A percentile compares a stretch with the other conserved stretches of the same genome.
Evolutionary conservation across 2,797 vertebrate species (phyloP).

Genomic region (Borostomias antarcticus): DNA sequence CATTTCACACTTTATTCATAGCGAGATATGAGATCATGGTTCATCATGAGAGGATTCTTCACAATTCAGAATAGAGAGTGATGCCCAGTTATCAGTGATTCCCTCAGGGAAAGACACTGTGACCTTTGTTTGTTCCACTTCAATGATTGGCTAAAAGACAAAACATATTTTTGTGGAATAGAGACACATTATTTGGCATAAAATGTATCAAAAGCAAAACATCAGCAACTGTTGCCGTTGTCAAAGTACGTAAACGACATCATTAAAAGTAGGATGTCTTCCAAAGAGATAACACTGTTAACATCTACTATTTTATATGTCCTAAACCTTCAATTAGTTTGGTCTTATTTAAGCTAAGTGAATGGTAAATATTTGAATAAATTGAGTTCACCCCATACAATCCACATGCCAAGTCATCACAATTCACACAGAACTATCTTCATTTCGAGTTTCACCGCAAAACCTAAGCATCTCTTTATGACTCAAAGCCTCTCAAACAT

Average conservation of each 20-base stretch:
- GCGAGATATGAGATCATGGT: neutral
- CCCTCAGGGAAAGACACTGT: no score
- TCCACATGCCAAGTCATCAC: neutral
- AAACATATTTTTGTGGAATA: no score
- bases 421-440: no score
- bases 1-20: neutral
- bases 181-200: no score
- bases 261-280: no score
- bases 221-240: no score
- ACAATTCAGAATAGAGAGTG: neutral
- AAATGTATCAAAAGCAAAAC: no score
- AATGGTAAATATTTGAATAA: neutral
- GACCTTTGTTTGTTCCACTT: no score
- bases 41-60: neutral
- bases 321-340: neutral
- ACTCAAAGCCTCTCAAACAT: conserved; percentile 1
- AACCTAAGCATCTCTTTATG: neutral
- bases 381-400: neutral
- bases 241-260: no score
- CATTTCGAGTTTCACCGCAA: neutral
- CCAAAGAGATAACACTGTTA: neutral
- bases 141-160: no score
- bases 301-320: neutral
- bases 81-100: no score
- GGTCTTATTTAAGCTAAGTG: neutral